Evolutionary conservation across 2,113 vertebrate species (phyloP).

Genomic region (Leptocoma aspasia): DNA sequence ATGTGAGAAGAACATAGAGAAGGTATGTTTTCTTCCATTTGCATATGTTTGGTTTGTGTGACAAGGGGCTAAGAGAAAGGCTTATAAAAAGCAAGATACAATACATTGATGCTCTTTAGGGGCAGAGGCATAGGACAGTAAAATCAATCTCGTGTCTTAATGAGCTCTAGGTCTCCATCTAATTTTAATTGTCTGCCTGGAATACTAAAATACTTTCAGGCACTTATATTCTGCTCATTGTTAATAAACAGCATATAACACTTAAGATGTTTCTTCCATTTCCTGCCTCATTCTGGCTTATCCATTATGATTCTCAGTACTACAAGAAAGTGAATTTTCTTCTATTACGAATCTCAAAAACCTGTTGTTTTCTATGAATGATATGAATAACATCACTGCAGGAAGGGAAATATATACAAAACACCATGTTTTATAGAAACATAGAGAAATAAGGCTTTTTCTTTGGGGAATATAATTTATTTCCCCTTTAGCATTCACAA

Average conservation of each 20-base stretch:
- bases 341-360: background rate
- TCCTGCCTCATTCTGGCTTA: background rate
- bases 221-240: slow-evolving; percentile 5
- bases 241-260: slow-evolving; percentile 17
- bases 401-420: background rate
- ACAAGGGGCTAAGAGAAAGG: background rate
- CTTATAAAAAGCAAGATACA: slow-evolving; percentile 14
- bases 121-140: background rate
- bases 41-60: background rate
- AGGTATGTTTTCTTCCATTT: background rate
- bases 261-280: background rate
- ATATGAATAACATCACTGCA: background rate
- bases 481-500: background rate
- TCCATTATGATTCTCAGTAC: background rate
- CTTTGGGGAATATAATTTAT: background rate
- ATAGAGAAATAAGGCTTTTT: background rate
- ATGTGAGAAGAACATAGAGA: background rate
- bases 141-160: slow-evolving; percentile 36
- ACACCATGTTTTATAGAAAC: background rate
- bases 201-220: slow-evolving; percentile 25
- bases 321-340: background rate
- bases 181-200: slow-evolving; percentile 40
- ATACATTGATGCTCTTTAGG: background rate
- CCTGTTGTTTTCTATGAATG: background rate
- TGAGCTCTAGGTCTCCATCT: slow-evolving; percentile 7